Evolutionary conservation across 1,140 invertebrate genomes (phyloP), one percentile per base, ranked within the genome.

Genomic region (Andrena cerasifolii): DNA sequence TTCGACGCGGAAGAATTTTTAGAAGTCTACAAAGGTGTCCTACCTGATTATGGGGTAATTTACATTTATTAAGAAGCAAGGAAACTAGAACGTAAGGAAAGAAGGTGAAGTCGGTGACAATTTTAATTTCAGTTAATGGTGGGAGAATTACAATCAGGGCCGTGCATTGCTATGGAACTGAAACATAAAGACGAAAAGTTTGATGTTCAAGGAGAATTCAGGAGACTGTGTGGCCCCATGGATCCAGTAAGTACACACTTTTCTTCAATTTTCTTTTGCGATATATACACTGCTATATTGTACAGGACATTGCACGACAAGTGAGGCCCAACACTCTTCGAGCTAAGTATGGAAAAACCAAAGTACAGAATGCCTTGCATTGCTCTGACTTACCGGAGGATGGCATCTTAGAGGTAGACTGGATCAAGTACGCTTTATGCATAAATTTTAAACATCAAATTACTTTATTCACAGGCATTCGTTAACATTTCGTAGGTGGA

Each of bases 331-430:
- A 96, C 68, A 97, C 97, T 6, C 89, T 99, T 40, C 93, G 98
- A 86, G 98, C 97, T 0, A 95, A 95, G 79, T 98, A 96, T 93
- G 98, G 98, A 0, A 94, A 93, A 58, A 95, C 95, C 43, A 97
- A 96, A 93, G 94, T 98, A 26, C 94, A 96, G 88, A 99, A 99
- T 93, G 97, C 96, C 10, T 93, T 99, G 7, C 98, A 99, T 90
- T 98, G 98, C 88, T 99, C 98, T 43, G 98, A 99, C 94, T 93
- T 99, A 65, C 94, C 95, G 0, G 97, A 98, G 88, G 98, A 99
- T 93, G 96, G 96, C 2, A 86, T 95, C 51, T 91, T 98, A 71
- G 98, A 99, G 94, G 95, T 96, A 87, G 86, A 54, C 56, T 68
- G 2, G 21, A 45, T 70, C 8, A 12, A 18, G 24, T 4, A 31